A percentile compares a stretch with the other conserved stretches of the same genome.
Conservation (phyloP, 2,797 vertebrate genomes). For the Melopsittacus undulatus region DNA sequence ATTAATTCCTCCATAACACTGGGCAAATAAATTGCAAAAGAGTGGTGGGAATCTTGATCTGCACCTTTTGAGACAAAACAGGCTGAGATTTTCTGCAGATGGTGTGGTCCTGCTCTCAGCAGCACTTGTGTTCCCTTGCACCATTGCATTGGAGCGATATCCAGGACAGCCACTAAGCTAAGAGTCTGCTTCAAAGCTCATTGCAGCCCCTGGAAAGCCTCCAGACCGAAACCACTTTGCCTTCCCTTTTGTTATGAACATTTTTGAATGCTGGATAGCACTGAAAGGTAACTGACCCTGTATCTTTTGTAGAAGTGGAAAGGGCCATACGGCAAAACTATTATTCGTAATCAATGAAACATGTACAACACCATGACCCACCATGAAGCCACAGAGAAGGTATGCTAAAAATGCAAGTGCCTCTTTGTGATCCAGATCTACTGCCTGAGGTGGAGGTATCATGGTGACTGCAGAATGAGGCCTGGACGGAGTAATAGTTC, state of each 20-base stretch:
- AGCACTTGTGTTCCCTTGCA: not conserved
- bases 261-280: not conserved
- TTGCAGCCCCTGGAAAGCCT: not conserved
- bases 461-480: rapidly evolving
- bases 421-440: not conserved
- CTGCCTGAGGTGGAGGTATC: not conserved
- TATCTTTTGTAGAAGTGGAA: not conserved
- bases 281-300: not conserved
- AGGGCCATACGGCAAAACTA: rapidly evolving
- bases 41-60: not conserved
- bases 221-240: not conserved
- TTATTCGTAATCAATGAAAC: not conserved
- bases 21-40: not conserved
- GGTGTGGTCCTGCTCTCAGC: not conserved
- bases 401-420: not conserved
- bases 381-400: not conserved
- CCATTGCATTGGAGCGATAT: not conserved
- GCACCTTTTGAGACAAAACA: not conserved
- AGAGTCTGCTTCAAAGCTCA: not conserved
- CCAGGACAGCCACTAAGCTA: rapidly evolving
- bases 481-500: rapidly evolving
- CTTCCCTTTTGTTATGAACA: not conserved
- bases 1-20: not conserved
- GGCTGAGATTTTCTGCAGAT: not conserved
- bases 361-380: not conserved